These are phyloP conservation scores for Hypotaenidia okinawae DNA, from an alignment of 2,797 vertebrate species.

Conservation along the genomic window DNA sequence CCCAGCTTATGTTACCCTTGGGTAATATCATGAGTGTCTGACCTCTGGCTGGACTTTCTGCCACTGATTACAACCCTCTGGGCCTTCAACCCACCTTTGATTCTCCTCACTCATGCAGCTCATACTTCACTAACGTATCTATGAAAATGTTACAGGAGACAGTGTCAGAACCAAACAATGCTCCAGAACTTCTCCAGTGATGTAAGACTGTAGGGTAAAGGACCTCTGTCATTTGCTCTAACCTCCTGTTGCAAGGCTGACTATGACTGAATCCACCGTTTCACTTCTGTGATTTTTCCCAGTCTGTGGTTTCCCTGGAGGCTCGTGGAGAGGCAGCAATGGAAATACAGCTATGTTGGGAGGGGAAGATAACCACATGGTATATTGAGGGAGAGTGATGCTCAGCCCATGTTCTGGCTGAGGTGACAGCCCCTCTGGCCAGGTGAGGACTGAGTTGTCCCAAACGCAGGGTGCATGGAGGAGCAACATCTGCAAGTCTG, in stretches of 20 bases:
- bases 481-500: neutral
- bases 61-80: neutral
- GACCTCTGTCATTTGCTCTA: neutral
- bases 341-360: neutral
- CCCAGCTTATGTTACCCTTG: neutral
- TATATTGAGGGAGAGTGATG: neutral
- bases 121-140: neutral
- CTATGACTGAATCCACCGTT: neutral
- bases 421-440: neutral
- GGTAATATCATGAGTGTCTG: neutral
- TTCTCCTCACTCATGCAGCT: neutral
- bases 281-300: neutral
- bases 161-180: neutral
- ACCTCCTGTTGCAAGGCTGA: neutral
- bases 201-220: neutral
- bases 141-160: neutral
- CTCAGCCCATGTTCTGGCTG: neutral
- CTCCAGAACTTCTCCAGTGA: neutral
- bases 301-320: neutral
- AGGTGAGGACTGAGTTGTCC: neutral
- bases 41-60: fast-evolving
- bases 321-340: neutral
- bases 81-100: neutral
- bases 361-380: fast-evolving
- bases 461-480: neutral